Evolutionary conservation across 2,113 vertebrate genomes (phyloP), one percentile per base, ranked within the genome.

Genomic region (Hippolais icterina): DNA sequence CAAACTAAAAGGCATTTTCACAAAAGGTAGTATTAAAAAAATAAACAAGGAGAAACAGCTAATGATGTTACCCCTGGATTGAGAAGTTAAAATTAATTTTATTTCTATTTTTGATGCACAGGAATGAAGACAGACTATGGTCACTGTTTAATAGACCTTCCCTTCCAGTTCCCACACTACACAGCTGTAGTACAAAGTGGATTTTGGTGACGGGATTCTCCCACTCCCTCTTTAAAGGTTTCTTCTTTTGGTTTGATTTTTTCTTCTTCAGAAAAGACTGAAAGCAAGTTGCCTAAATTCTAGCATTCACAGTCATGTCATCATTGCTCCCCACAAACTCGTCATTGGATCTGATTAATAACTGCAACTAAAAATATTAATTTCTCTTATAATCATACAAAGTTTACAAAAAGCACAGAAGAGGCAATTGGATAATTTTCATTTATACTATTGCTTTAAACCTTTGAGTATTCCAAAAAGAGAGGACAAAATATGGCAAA

Each of bases 401-500:
- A 71, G 24, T 35, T 44, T 39, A 77, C 47, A 65, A 52, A 31
- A 53, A 57, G 15, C 72, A 42, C 61, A 63, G 54, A 87, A 79
- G n/a, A 42, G 20, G 27, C 52, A 89, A 65, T 25, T 33, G 28
- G 39, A 75, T 23, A 14, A 39, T 87, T 95, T 92, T 66, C 83
- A 84, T 91, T 95, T 90, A 83, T 79, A 46, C 59, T 82, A 39
- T 21, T 86, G 75, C 96, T 96, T 96, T 91, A 82, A 71, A 96
- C 29, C 44, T 53, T 53, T 64, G 92, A 64, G 75, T 65, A 46
- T 52, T 90, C 83, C 89, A 57, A 79, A 90, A 29, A 84, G 65
- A 35, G 80, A 93, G 56, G 41, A 95, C 87, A 96, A 98, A 97
- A 97, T 96, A 97, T 31, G 90, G 87, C 94, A 80, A 89, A 91